Evolutionary conservation across 2,797 vertebrate genomes (phyloP), one percentile per base, ranked within the genome.

Genomic region (Sebastes umbrosus): DNA sequence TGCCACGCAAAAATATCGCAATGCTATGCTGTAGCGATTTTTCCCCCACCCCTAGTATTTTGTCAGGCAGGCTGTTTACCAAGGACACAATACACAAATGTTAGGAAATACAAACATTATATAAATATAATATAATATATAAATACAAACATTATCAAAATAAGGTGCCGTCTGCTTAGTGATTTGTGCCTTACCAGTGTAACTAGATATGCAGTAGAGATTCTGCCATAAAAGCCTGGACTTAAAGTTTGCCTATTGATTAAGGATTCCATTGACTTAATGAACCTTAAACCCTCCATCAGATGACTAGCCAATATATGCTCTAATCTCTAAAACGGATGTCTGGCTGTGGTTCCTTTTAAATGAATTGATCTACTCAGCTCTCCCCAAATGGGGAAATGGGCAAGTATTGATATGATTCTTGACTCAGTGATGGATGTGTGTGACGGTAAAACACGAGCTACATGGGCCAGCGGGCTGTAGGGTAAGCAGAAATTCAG

Each of bases 181-280:
- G 84, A 68, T 86, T 79, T 68, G 60, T 83, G 79, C 66, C 79
- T 87, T 63, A 73, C 43, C 77, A 73, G 54, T 74, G 80, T 84
- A 93, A 89, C 88, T 81, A 88, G 87, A 88, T 79, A 84, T 84
- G 72, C 81, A 86, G 69, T 58, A 81, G 87, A 92, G 88, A 86
- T 66, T 81, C 75, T 52, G 72, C 84, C 78, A 78, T 91, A 72
- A 88, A 96, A 90, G 84, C 96, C 95, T 95, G 94, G 95, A 96
- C 80, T 84, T 84, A 84, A 92, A 96, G 95, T 97, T 97, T 96
- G 94, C 95, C 93, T 96, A 97, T 97, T 96, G 98, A 99, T 99
- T 97, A 97, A 97, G 95, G 96, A 97, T 97, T 97, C 97, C 97
- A 98, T 98, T 97, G 97, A 97, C 96, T 97, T 98, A 98, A 98